A percentile compares a stretch with the other conserved stretches of the same genome.
These are phyloP conservation scores for Callocephalon fimbriatum DNA, from an alignment of 2,113 vertebrate genomes.

Conservation along the genomic window DNA sequence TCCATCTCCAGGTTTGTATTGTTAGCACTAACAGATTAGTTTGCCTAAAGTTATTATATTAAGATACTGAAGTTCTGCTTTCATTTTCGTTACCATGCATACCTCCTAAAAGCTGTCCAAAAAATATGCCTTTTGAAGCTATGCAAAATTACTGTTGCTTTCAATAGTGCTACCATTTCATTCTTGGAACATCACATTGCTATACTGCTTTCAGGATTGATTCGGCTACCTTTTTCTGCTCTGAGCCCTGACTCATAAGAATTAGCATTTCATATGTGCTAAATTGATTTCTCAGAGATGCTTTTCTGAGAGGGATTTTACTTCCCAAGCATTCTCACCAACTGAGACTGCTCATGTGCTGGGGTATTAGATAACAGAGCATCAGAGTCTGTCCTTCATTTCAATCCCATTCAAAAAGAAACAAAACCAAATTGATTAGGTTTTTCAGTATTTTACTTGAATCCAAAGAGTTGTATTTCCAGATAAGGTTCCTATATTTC, in stretches of 20 bases:
- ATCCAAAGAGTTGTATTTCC: not conserved
- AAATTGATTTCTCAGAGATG: conserved; percentile 1
- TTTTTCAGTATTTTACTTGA: conserved; percentile 28
- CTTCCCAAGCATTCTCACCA: not conserved
- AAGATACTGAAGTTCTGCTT: not conserved
- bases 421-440: not conserved
- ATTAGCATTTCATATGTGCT: conserved; percentile 16
- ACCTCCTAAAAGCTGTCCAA: not conserved
- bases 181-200: not conserved
- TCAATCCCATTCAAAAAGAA: not conserved
- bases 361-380: not conserved
- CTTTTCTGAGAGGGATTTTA: not conserved
- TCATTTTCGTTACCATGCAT: not conserved
- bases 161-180: not conserved
- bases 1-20: not conserved
- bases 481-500: not conserved
- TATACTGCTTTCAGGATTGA: not conserved
- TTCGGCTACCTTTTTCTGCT: not conserved
- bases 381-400: not conserved
- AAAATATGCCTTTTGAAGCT: not conserved
- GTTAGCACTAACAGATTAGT: not conserved
- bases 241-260: conserved; percentile 9
- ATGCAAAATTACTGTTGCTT: not conserved
- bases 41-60: not conserved
- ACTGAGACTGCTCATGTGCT: not conserved